A percentile compares a stretch with the other conserved stretches of the same genome.
phyloP scores from a whole-genome alignment of 2,888 invertebrate species.

The Hipparchia sbordonii region DNA sequence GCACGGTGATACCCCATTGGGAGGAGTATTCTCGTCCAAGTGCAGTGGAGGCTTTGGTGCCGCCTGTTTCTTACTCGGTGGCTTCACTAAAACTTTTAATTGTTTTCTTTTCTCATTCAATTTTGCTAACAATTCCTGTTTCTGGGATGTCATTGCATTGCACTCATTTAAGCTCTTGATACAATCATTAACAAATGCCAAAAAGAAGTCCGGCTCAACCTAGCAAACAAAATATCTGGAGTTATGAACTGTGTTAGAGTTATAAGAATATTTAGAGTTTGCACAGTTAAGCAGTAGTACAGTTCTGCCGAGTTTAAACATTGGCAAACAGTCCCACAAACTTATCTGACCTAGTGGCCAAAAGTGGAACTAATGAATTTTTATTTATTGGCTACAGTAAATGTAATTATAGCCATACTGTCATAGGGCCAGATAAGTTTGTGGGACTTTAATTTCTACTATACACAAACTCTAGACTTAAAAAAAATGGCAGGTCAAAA shows the following conservation, averaged over 20 bases:
- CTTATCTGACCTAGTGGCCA: too few species aligned
- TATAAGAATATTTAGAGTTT: neutral
- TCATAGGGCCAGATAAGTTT: too few species aligned
- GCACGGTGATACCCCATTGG: slow-evolving; percentile 75
- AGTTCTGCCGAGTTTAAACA: neutral
- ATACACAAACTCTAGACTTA: too few species aligned
- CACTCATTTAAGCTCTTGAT: slow-evolving; percentile 82
- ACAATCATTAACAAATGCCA: slow-evolving; percentile 88
- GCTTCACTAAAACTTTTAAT: slow-evolving; percentile 71
- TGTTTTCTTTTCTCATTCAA: slow-evolving; percentile 86
- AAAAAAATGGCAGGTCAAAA: too few species aligned
- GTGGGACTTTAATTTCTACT: too few species aligned
- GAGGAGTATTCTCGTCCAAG: slow-evolving; percentile 70
- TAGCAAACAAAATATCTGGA: slow-evolving; percentile 47
- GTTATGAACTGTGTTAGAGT: too few species aligned
- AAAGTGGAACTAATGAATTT: too few species aligned
- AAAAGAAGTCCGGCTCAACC: slow-evolving; percentile 88
- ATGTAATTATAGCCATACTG: too few species aligned
- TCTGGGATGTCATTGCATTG: slow-evolving; percentile 70
- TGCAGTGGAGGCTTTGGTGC: slow-evolving; percentile 75
- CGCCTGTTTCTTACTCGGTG: slow-evolving; percentile 63
- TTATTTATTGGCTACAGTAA: too few species aligned
- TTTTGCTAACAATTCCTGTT: slow-evolving; percentile 84
- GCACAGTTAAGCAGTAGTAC: neutral
- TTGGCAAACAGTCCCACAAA: neutral